Percentiles rank a stretch among this genome's conserved stretches.
Evolutionary conservation across 2,797 vertebrate genomes (phyloP).

Genomic region (Nasua narica): DNA sequence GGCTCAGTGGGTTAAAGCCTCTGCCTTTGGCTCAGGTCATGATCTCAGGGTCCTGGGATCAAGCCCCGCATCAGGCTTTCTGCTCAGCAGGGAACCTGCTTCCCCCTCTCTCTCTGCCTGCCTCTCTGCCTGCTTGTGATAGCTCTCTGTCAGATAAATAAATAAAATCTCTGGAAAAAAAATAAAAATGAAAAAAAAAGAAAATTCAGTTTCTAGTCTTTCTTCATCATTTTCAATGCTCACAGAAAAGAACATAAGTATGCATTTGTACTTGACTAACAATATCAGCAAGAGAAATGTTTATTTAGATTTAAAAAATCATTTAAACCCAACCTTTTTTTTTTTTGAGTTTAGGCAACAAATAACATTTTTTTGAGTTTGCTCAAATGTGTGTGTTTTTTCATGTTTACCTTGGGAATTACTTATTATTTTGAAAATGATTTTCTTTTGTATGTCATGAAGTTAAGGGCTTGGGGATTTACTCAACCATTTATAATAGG

Average conservation of each 20-base stretch:
- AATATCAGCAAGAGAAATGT: background rate
- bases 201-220: background rate
- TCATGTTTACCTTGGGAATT: constrained; percentile 10
- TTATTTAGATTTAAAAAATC: background rate
- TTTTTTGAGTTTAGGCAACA: too few species aligned
- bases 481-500: constrained; percentile 63
- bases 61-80: too few species aligned
- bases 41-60: too few species aligned
- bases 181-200: background rate
- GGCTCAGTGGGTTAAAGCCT: too few species aligned
- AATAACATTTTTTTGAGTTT: too few species aligned
- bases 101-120: too few species aligned
- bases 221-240: background rate
- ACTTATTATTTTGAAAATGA: constrained; percentile 60
- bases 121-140: too few species aligned
- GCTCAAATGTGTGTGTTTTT: background rate
- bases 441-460: constrained; percentile 53
- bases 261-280: background rate
- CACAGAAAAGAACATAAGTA: background rate
- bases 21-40: too few species aligned
- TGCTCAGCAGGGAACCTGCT: too few species aligned
- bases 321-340: background rate
- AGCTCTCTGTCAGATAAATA: too few species aligned
- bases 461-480: constrained; percentile 35
- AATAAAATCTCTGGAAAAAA: too few species aligned